These are phyloP conservation scores for Tragelaphus scriptus DNA, from an alignment of 2,113 vertebrate genomes.

Conservation along the genomic window DNA sequence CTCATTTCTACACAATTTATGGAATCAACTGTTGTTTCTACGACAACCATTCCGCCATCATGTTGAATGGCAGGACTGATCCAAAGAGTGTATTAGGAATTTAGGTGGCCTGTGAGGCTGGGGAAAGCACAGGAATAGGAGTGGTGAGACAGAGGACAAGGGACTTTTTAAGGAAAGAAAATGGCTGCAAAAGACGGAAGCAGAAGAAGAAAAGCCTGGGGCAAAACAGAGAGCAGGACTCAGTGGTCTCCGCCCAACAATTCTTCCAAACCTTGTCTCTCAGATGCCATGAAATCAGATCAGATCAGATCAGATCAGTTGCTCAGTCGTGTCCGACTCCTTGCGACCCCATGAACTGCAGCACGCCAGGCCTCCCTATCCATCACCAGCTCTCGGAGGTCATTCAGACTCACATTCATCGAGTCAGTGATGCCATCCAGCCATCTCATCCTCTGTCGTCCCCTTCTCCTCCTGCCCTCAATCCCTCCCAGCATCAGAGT, in stretches of 20 bases:
- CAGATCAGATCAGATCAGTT: too few relatives aligned
- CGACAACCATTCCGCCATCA: neutral
- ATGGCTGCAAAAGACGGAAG: neutral
- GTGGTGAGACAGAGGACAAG: neutral
- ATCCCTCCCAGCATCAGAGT: too few relatives aligned
- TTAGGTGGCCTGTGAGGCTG: neutral
- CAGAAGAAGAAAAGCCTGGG: neutral
- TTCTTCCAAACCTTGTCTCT: neutral
- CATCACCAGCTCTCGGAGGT: too few relatives aligned
- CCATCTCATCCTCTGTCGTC: too few relatives aligned
- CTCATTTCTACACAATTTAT: neutral
- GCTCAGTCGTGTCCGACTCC: too few relatives aligned
- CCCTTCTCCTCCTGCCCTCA: too few relatives aligned
- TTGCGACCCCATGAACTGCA: too few relatives aligned
- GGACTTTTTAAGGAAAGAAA: neutral
- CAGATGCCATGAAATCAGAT: neutral
- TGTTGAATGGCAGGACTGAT: neutral
- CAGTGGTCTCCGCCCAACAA: neutral
- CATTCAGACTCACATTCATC: too few relatives aligned
- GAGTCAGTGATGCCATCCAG: too few relatives aligned
- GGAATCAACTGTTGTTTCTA: neutral
- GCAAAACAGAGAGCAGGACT: neutral
- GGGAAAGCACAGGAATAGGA: neutral
- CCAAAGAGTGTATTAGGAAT: neutral
- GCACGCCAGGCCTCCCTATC: too few relatives aligned